Evolutionary conservation across 2,797 vertebrate species (phyloP), one percentile per base, ranked within the genome.

Genomic region (Anguilla anguilla): DNA sequence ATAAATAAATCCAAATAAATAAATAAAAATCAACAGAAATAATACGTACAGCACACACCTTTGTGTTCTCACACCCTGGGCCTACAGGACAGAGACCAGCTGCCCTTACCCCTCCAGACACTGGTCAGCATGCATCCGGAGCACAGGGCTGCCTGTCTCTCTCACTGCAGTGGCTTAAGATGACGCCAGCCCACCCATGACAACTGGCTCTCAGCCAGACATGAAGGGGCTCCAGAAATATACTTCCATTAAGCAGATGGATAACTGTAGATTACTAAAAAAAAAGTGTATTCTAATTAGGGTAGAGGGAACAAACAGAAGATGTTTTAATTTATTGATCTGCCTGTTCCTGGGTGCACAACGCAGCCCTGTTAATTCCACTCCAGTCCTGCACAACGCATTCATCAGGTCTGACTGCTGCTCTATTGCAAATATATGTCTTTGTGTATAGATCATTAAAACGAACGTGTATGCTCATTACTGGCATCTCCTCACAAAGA

Each of bases 361-460:
- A 57, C 53, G 82, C 7, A 25, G 57, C 25, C 39, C 53, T 0
- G 19, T 64, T 57, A 13, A 15, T 31, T 83, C 39, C 25, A 61
- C 79, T 28, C 69, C n/a, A 67, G 57, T 61, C 69, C 46, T 35
- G n/a, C 53, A n/a, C 39, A 82, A 19, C 13, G 35, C 22, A 25
- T 53, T 22, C 31, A 49, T 57, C 43, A 35, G 79, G 61, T 69
- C 59, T 55, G 43, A 87, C 89, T 89, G 89, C 59, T 88, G 87
- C 77, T 90, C 89, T 87, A 15, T 88, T 35, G 84, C 81, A 92
- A 88, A 89, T 89, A 90, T 84, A 84, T 81, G 31, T 77, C 88
- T 87, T 2, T 81, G 55, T 90, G 88, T 83, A 82, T 90, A 89
- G 49, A 86, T 89, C 83, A 88, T 49, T 90, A 72, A 69, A 85